Evolutionary conservation across 30 jellyfish, hydroid and myxozoan species (phyloP), one percentile per base, ranked within the genome.

Genomic region (Mastigias papua): DNA sequence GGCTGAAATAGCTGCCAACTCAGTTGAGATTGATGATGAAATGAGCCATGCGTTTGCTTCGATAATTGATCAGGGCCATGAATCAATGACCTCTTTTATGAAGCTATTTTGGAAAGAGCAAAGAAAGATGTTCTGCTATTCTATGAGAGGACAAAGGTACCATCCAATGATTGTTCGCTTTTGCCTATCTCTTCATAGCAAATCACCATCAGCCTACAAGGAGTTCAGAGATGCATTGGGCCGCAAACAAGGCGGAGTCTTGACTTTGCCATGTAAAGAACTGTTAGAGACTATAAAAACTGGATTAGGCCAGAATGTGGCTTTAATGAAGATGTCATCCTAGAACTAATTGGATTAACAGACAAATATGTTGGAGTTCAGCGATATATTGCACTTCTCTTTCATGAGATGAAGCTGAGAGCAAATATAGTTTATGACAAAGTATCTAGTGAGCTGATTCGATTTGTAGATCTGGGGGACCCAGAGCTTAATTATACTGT

Each of bases 81-180:
- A 74, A 66, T 60, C 5, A 27, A 58, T 86, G 69, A 68, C 98
- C 28, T 86, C 97, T 19, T 92, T 92, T 49, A 79, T 91, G 97
- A 84, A 83, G 69, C 70, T 91, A 25, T 91, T 83, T 75, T 92
- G 98, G 98, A n/a, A n/a, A n/a, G 86, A 92, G 78, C 95, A 86
- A 81, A 73, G 69, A 69, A 86, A 79, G 50, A 48, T 28, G 25
- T 20, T 86, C 16, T 46, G 58, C 23, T 67, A 88, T 27, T 69
- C 98, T 0, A 34, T n/a, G 2, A 58, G 48, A 30, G 96, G 97
- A 29, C 74, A 34, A 20, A 72, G 95, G 27, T 92, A 92, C 84
- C 92, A 92, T 50, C 98, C 95, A 32, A 87, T 87, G 97, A 69
- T 92, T 21, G 84, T 85, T 63, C 64, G 96, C 13, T 92, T 51